phyloP scores from a whole-genome alignment of 1,140 invertebrate genomes.

The Nasonia giraulti region DNA sequence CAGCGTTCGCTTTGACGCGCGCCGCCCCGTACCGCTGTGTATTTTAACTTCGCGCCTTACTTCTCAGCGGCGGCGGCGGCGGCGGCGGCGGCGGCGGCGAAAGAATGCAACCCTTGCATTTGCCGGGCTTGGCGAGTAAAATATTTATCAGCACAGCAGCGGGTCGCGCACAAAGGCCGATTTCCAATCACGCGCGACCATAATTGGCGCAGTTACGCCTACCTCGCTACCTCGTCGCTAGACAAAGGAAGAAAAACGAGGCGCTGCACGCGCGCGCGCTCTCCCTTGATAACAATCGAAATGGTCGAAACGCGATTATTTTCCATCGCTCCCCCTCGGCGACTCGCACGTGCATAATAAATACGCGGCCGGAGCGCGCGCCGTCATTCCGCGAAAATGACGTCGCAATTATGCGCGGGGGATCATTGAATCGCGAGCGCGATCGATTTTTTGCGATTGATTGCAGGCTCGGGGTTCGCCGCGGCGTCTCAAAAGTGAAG shows the following conservation, averaged over 20 bases:
- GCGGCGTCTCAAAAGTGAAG: not conserved
- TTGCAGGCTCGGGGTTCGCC: not conserved
- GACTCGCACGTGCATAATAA: conserved; percentile 43
- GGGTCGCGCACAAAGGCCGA: conserved; percentile 1
- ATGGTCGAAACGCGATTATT: conserved; percentile 42
- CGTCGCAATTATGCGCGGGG: conserved; percentile 22
- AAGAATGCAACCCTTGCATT: too few species aligned
- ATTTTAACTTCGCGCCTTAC: not conserved
- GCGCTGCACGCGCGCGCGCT: not conserved
- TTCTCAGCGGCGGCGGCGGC: not conserved
- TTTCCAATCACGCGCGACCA: conserved; percentile 27
- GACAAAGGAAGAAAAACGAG: not conserved
- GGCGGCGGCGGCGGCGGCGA: too few species aligned
- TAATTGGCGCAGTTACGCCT: conserved; percentile 31
- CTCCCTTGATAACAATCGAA: conserved; percentile 43
- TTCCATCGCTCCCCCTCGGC: conserved; percentile 14
- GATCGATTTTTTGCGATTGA: conserved; percentile 19
- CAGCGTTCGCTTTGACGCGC: not conserved
- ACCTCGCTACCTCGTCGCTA: not conserved
- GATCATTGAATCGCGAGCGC: not conserved
- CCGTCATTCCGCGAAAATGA: conserved; percentile 30
- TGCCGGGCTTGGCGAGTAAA: not conserved
- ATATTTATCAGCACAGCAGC: not conserved
- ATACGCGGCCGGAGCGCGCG: not conserved
- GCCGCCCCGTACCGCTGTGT: not conserved